Conservation (phyloP, 2,888 invertebrate genomes). For the Phaonia tiefii region DNA sequence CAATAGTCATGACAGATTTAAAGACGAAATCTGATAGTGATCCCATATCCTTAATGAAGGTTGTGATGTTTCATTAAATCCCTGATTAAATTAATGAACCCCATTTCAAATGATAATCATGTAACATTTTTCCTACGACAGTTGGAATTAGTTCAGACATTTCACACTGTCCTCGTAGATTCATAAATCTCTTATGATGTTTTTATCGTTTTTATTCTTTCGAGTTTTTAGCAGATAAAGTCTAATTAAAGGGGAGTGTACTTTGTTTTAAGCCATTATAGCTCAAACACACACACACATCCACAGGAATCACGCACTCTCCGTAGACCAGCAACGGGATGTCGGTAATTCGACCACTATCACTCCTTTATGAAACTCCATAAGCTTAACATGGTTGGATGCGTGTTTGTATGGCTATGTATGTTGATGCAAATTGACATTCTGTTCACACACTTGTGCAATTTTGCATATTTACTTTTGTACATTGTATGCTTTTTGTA, state of each 20-base stretch:
- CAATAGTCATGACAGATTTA: no score
- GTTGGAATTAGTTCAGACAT: no score
- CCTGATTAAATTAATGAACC: no score
- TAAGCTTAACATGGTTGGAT: no score
- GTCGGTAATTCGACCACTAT: slow-evolving; percentile 11
- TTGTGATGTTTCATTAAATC: no score
- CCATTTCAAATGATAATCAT: no score
- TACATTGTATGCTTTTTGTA: slow-evolving; percentile 12
- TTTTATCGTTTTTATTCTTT: not conserved
- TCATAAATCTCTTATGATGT: slow-evolving; percentile 5
- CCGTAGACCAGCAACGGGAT: slow-evolving; percentile 12
- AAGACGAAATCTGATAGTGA: no score
- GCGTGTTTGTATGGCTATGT: slow-evolving; percentile 1
- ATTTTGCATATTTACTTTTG: slow-evolving; percentile 24
- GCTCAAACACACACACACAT: slow-evolving; percentile 29
- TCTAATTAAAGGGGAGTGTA: slow-evolving; percentile 66
- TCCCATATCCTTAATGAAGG: no score
- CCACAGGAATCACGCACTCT: not conserved
- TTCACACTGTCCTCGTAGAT: not conserved
- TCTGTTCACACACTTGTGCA: slow-evolving; percentile 24
- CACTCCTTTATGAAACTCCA: not conserved
- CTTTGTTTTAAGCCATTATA: slow-evolving; percentile 31
- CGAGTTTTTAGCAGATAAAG: slow-evolving; percentile 25
- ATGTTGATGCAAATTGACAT: not conserved
- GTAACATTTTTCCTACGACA: no score